These are phyloP conservation scores for Clarias laeviceps DNA, from an alignment of 2,797 vertebrate genomes.

Conservation along the genomic window DNA sequence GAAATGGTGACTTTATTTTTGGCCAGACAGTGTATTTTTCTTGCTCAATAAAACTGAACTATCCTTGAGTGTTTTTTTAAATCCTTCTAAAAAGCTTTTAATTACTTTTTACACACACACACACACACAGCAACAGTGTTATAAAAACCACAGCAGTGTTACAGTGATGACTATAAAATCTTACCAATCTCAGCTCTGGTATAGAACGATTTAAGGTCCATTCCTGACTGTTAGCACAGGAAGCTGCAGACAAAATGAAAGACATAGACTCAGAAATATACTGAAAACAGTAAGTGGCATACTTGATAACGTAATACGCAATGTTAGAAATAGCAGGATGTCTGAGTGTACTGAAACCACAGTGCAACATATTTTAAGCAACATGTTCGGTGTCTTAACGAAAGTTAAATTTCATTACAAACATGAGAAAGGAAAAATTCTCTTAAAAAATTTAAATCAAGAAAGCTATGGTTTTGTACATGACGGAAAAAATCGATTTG, in stretches of 20 bases:
- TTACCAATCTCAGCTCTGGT: slow-evolving; percentile 92
- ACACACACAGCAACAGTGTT: neutral
- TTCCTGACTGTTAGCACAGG: slow-evolving; percentile 92
- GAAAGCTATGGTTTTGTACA: neutral
- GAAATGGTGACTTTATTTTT: too few relatives aligned
- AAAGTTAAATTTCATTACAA: neutral
- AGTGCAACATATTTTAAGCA: neutral
- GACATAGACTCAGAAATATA: neutral
- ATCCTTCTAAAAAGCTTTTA: neutral
- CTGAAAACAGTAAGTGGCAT: neutral
- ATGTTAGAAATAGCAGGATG: neutral
- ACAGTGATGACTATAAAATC: slow-evolving; percentile 49
- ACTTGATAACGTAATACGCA: neutral
- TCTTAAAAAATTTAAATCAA: neutral
- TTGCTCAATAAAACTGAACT: neutral
- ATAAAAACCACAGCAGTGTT: neutral
- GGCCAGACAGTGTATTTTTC: neutral
- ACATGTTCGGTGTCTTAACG: neutral
- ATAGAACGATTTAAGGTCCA: slow-evolving; percentile 89
- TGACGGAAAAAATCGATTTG: too few relatives aligned
- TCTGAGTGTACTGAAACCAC: slow-evolving; percentile 2
- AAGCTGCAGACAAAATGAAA: slow-evolving; percentile 72
- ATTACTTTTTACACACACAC: neutral
- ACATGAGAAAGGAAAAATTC: neutral
- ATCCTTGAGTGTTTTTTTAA: neutral